phyloP scores from a whole-genome alignment of 2,888 invertebrate species.

The Molorchus minor region DNA sequence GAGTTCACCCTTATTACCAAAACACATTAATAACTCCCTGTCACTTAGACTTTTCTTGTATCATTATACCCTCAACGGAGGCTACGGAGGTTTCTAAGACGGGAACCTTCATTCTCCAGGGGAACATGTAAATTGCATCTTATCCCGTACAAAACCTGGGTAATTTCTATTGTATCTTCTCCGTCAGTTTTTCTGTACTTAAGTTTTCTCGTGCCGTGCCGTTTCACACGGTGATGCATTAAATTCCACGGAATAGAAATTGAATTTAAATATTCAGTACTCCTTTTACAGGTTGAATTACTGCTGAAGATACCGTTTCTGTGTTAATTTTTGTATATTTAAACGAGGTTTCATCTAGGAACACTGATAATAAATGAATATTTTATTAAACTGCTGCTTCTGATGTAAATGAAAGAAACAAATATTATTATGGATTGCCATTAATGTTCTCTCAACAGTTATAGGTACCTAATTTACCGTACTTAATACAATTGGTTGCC shows the following conservation, averaged over 20 bases:
- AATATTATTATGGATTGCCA: too few species aligned
- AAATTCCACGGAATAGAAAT: conserved; percentile 6
- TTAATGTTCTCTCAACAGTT: too few species aligned
- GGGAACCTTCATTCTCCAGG: conserved; percentile 41
- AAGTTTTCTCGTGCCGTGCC: too few species aligned
- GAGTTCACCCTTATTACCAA: conserved; percentile 42
- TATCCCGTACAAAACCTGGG: conserved; percentile 42
- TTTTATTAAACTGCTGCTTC: too few species aligned
- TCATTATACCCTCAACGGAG: conserved; percentile 43
- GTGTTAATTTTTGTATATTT: too few species aligned
- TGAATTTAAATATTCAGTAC: conserved; percentile 1
- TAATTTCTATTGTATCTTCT: conserved; percentile 36
- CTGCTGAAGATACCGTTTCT: too few species aligned
- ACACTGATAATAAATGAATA: too few species aligned
- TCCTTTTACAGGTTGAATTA: not conserved
- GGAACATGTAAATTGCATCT: conserved; percentile 50
- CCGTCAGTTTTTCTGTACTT: conserved; percentile 17
- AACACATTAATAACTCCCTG: conserved; percentile 47
- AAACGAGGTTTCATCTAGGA: too few species aligned
- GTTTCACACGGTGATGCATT: conserved; percentile 2
- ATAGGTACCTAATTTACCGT: too few species aligned
- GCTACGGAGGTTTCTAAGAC: conserved; percentile 35
- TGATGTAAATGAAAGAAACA: too few species aligned
- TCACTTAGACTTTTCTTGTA: conserved; percentile 49
- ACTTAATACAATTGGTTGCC: too few species aligned